phyloP scores from a whole-genome alignment of 2,113 vertebrate species.

The Spea bombifrons region DNA sequence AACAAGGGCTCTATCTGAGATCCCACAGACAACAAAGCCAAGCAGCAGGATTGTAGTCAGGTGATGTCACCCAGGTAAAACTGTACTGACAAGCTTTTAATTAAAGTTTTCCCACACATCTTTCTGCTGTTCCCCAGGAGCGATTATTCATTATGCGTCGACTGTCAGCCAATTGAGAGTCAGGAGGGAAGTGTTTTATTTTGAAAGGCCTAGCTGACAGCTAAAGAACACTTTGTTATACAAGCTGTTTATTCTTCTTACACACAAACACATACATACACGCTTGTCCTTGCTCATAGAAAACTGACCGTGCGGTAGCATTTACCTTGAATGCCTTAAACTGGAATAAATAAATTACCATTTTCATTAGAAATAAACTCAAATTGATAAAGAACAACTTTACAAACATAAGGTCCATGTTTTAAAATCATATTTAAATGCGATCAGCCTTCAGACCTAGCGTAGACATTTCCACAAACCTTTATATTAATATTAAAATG shows the following conservation, averaged over 20 bases:
- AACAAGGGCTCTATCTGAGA: conserved; percentile 66
- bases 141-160: conserved; percentile 74
- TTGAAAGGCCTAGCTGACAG: conserved; percentile 78
- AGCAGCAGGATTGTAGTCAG: conserved; percentile 72
- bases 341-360: not conserved
- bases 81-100: conserved; percentile 92
- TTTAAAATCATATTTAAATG: not conserved
- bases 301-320: not conserved
- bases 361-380: not conserved
- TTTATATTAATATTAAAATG: not conserved
- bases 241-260: conserved; percentile 75
- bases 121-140: conserved; percentile 72
- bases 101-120: conserved; percentile 89
- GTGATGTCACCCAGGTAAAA: conserved; percentile 83
- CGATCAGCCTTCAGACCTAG: not conserved
- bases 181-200: conserved; percentile 76
- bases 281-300: not conserved
- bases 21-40: conserved; percentile 73
- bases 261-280: conserved; percentile 20
- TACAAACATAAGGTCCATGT: not conserved
- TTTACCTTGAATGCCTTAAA: not conserved
- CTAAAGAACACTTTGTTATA: conserved; percentile 76
- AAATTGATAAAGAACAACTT: not conserved
- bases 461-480: not conserved
- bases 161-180: conserved; percentile 75